Base-by-base conservation (phyloP, 2,888 invertebrate species). In the Bombyx huttoni region DNA sequence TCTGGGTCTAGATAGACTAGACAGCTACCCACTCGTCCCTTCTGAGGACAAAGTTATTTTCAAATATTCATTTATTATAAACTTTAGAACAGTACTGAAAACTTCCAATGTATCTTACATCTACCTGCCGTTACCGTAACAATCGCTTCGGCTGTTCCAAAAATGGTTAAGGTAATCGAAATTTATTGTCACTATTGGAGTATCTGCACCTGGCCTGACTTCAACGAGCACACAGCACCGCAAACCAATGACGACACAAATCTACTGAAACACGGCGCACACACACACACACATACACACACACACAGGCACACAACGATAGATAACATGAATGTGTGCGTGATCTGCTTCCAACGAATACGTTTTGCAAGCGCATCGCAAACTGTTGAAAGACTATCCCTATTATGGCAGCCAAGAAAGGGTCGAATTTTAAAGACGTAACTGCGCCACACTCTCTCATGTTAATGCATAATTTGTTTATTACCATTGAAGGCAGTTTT, bases 181-280 rank as follows among this genome's bases (percentile, higher is more conserved):
- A 12, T 12, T 8, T 12, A 40, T 81, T 83, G 82, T 84, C 83
- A 85, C 79, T 81, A 75, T 78, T 67, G 78, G 78, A 75, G 80
- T 81, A 78, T 75, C 75, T 75, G 70, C 73, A 55, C 63, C 64
- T 70, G 70, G 73, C 73, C 70, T 65, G 56, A 62, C 68, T 69
- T 60, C 73, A 64, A 67, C 66, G 62, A 61, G 61, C 62, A 65
- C 70, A 78, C 76, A 71, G 67, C 73, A 64, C 61, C 64, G 67
- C 69, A 70, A 72, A 72, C 71, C 70, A 64, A 62, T 72, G 70
- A 72, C 70, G 70, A 67, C 67, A 64, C 67, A 60, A 57, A 53
- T 57, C 59, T 59, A 60, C 58, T 62, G 56, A 54, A 40, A 40
- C 52, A 57, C 57, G 59, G 13, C 13, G 45, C 40, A 46, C 49